phyloP scores from a whole-genome alignment of 2,888 invertebrate genomes.

The Scaptomyza reducta region DNA sequence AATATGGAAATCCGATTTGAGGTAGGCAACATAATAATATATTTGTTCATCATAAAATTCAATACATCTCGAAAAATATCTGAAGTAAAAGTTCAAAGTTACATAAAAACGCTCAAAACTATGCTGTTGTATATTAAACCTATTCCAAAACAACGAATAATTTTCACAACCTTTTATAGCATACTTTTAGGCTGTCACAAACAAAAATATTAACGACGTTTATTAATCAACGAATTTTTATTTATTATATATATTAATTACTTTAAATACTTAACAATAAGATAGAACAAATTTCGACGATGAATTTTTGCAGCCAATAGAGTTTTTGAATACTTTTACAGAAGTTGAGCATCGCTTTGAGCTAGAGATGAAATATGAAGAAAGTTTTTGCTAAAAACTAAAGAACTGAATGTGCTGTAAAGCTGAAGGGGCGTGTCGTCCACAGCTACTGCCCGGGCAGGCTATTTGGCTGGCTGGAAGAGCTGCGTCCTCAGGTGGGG shows the following conservation, averaged over 20 bases:
- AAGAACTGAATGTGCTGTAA: conserved; percentile 40
- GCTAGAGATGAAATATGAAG: conserved; percentile 28
- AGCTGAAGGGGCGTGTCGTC: conserved; percentile 52
- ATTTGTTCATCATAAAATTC: too few relatives aligned
- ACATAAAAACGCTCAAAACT: neutral
- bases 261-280: conserved; percentile 72
- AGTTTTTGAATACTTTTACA: neutral
- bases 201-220: neutral
- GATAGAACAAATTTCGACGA: conserved; percentile 39
- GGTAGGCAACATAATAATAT: too few relatives aligned
- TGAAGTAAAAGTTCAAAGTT: neutral
- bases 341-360: conserved; percentile 22
- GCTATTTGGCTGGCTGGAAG: conserved; percentile 50
- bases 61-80: neutral
- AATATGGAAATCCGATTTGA: too few relatives aligned
- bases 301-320: conserved; percentile 39
- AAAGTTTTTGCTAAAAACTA: conserved; percentile 42
- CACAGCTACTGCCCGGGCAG: conserved; percentile 57
- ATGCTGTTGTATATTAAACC: neutral
- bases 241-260: conserved; percentile 41
- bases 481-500: conserved; percentile 47
- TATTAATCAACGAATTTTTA: conserved; percentile 59
- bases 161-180: conserved; percentile 11
- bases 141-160: neutral
- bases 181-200: conserved; percentile 48